A percentile compares a stretch with the other conserved stretches of the same genome.
Evolutionary conservation across 2,113 vertebrate genomes (phyloP).

Genomic region (Hipposideros armiger): DNA sequence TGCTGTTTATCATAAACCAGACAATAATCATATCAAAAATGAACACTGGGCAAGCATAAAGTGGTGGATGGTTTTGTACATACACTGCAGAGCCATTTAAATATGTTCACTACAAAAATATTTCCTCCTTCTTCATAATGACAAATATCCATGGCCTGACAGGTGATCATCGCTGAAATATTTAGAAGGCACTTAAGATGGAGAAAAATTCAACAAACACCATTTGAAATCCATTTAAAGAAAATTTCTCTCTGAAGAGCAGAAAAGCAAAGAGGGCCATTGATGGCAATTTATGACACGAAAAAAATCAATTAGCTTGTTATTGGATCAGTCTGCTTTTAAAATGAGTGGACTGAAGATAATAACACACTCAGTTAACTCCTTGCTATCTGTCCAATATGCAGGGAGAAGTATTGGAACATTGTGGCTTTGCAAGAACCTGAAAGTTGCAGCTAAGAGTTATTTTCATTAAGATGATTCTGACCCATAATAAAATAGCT

Average conservation of each 20-base stretch:
- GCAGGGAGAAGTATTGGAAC: background rate
- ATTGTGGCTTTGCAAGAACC: background rate
- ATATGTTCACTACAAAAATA: constrained; percentile 36
- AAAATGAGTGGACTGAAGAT: constrained; percentile 1
- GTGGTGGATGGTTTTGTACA: background rate
- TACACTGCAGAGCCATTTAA: background rate
- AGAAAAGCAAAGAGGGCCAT: constrained; percentile 47
- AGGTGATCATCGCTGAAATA: constrained; percentile 31
- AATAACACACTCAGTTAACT: background rate
- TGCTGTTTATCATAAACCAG: background rate
- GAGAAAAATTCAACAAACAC: constrained; percentile 38
- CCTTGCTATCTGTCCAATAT: background rate
- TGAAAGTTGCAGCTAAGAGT: background rate
- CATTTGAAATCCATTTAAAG: constrained; percentile 59
- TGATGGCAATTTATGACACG: constrained; percentile 44
- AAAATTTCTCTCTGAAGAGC: constrained; percentile 60
- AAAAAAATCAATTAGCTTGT: constrained; percentile 62
- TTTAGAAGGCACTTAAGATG: constrained; percentile 31
- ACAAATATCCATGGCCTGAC: constrained; percentile 18
- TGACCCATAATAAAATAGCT: background rate
- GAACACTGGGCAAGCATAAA: background rate
- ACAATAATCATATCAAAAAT: background rate
- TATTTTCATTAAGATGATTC: background rate
- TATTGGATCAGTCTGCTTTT: constrained; percentile 6
- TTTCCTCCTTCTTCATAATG: background rate